A percentile compares a stretch with the other conserved stretches of the same genome.
phyloP scores from a whole-genome alignment of 1,140 invertebrate genomes.

The Diploscapter pachys region DNA sequence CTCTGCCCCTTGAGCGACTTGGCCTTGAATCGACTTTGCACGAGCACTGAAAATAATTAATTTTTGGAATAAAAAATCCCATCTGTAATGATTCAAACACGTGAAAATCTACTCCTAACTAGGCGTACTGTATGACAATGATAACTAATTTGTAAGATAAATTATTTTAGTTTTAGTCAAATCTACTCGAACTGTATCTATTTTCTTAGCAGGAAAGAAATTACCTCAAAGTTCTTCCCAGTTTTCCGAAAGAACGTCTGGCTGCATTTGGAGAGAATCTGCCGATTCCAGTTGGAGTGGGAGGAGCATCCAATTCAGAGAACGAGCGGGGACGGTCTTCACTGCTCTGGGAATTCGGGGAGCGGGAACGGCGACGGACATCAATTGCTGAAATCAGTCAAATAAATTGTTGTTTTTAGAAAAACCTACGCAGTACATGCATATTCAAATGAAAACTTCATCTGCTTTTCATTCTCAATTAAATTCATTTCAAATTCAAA shows the following conservation, averaged over 20 bases:
- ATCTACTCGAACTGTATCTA: too few species aligned
- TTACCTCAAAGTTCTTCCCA: constrained; percentile 54
- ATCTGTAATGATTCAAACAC: not conserved
- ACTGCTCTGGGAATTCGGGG: too few species aligned
- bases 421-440: too few species aligned
- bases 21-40: constrained; percentile 51
- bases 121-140: too few species aligned
- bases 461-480: constrained; percentile 3
- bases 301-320: constrained; percentile 28
- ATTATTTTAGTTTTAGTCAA: too few species aligned
- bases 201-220: not conserved
- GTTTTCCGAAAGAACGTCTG: constrained; percentile 51
- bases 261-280: constrained; percentile 54
- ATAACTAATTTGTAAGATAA: too few species aligned
- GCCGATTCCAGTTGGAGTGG: constrained; percentile 34
- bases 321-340: constrained; percentile 22
- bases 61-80: not conserved
- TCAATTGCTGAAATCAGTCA: too few species aligned
- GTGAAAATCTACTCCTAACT: too few species aligned
- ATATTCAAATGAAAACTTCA: not conserved
- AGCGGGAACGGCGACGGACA: too few species aligned
- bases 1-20: constrained; percentile 36
- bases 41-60: constrained; percentile 44
- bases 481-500: too few species aligned
- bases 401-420: too few species aligned